These are phyloP conservation scores for Nomada hirtipes DNA, from an alignment of 2,888 invertebrate species.

Conservation along the genomic window DNA sequence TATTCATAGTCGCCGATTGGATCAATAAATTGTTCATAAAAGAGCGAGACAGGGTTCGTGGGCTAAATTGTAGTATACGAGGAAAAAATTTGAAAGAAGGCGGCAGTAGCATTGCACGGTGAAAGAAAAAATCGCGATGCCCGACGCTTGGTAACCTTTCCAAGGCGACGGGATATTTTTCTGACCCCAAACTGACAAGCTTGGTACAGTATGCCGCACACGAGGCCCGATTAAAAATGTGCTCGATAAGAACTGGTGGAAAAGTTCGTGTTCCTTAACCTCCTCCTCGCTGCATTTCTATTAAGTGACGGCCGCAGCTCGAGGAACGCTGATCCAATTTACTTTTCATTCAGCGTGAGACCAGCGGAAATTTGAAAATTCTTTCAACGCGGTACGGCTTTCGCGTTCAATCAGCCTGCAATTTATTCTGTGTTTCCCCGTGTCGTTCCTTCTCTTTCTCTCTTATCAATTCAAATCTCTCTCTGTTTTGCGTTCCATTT, in stretches of 20 bases:
- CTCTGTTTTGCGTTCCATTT: not conserved
- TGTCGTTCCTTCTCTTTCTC: not conserved
- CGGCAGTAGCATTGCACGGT: not conserved
- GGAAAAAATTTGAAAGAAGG: not conserved
- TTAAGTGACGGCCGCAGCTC: constrained; percentile 24
- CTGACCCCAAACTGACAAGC: constrained; percentile 51
- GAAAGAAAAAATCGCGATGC: constrained; percentile 8
- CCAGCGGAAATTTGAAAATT: constrained; percentile 50
- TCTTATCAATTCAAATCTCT: not conserved
- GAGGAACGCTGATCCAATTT: constrained; percentile 47
- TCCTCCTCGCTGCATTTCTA: constrained; percentile 44
- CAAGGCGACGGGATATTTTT: constrained; percentile 42
- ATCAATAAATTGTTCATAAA: too few species aligned
- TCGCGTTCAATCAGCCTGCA: constrained; percentile 44
- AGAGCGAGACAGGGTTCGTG: not conserved
- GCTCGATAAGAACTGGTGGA: constrained; percentile 52
- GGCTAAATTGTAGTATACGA: not conserved
- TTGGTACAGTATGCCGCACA: constrained; percentile 26
- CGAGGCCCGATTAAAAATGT: constrained; percentile 49
- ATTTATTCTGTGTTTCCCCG: constrained; percentile 34
- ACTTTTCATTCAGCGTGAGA: constrained; percentile 49
- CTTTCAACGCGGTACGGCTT: constrained; percentile 28
- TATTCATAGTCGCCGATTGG: too few species aligned
- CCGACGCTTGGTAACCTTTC: constrained; percentile 33
- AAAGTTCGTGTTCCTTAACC: constrained; percentile 60